Evolutionary conservation across 2,113 vertebrate genomes (phyloP).

Genomic region (Hippocampus zosterae): DNA sequence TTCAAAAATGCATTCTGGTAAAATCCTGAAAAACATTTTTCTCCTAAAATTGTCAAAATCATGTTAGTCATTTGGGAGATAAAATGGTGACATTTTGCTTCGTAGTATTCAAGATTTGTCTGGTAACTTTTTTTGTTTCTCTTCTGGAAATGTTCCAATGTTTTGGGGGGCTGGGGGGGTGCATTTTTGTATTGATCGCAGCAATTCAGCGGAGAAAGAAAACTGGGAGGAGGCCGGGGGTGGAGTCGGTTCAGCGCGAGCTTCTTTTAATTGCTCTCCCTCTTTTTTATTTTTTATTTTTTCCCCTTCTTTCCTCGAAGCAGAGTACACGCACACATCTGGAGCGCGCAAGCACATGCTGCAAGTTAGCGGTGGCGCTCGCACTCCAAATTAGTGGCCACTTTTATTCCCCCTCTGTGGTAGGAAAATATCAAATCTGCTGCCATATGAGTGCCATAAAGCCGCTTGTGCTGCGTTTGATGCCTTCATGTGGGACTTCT

Average conservation of each 20-base stretch:
- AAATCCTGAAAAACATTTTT: neutral
- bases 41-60: neutral
- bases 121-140: neutral
- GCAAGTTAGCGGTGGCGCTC: constrained; percentile 76
- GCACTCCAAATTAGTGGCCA: constrained; percentile 81
- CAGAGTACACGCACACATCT: constrained; percentile 75
- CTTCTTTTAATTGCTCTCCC: constrained; percentile 56
- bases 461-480: constrained; percentile 75
- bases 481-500: constrained; percentile 79
- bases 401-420: constrained; percentile 80
- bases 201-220: constrained; percentile 25
- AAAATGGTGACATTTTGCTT: constrained; percentile 9
- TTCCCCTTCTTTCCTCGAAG: constrained; percentile 42
- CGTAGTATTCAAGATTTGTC: neutral
- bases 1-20: no score
- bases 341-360: constrained; percentile 74
- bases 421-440: constrained; percentile 81
- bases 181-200: constrained; percentile 34
- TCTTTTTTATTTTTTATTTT: no score
- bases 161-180: no score
- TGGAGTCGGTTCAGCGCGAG: constrained; percentile 40
- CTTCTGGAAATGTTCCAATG: no score
- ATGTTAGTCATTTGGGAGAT: neutral
- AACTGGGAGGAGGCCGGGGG: constrained; percentile 28
- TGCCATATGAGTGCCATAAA: constrained; percentile 81